Evolutionary conservation across 2,888 invertebrate genomes (phyloP).

Genomic region (Anaspis maculata): DNA sequence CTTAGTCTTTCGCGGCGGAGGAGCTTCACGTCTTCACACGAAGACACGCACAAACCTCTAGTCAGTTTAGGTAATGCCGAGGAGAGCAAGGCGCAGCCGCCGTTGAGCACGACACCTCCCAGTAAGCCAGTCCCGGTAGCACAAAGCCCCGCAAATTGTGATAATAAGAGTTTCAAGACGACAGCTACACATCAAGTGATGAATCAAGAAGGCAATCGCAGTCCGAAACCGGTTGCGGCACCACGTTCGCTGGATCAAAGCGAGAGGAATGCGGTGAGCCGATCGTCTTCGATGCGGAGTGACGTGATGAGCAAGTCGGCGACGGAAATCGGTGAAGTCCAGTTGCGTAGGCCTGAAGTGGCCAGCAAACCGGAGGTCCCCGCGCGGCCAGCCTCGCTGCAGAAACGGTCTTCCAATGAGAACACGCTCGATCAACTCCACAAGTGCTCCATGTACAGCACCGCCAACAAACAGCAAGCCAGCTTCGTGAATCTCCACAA

Average conservation of each 20-base stretch:
- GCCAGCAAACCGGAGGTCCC: conserved; percentile 71
- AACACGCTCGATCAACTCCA: conserved; percentile 50
- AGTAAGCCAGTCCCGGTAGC: conserved; percentile 37
- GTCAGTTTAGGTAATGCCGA: conserved; percentile 48
- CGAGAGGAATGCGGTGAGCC: conserved; percentile 4
- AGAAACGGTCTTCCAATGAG: conserved; percentile 26
- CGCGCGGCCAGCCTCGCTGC: conserved; percentile 65
- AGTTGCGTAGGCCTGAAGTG: conserved; percentile 44
- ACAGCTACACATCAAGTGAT: conserved; percentile 22
- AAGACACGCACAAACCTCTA: conserved; percentile 31
- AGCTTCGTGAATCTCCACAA: conserved; percentile 41
- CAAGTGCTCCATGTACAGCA: conserved; percentile 56
- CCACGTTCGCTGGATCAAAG: conserved; percentile 32
- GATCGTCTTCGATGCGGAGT: conserved; percentile 16
- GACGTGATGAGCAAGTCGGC: conserved; percentile 27
- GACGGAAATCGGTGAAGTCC: conserved; percentile 38
- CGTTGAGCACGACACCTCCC: conserved; percentile 41
- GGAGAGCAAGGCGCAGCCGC: conserved; percentile 21
- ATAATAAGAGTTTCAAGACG: conserved; percentile 30
- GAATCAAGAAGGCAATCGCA: conserved; percentile 18
- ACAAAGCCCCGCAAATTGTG: conserved; percentile 43
- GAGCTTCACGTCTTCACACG: conserved; percentile 32
- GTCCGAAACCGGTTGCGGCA: conserved; percentile 46
- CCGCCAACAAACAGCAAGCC: conserved; percentile 64
- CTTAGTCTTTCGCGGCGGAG: too few relatives aligned